Percentiles rank a stretch among this genome's conserved stretches.
Evolutionary conservation across 1,140 invertebrate species (phyloP).

Genomic region (Solen grandis): DNA sequence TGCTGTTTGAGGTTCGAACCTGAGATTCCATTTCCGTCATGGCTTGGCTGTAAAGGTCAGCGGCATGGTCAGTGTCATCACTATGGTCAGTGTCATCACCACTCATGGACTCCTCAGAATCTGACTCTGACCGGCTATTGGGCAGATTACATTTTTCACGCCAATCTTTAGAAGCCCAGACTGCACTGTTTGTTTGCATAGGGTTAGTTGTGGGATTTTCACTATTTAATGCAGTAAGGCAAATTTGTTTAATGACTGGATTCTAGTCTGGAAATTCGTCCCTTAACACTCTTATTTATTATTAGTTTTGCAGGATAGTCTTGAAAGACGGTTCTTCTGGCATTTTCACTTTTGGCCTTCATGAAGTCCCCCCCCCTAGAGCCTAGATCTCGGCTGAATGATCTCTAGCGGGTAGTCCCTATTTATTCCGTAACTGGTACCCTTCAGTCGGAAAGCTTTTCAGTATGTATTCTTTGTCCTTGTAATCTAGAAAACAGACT

Average conservation of each 20-base stretch:
- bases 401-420: slow-evolving; percentile 29
- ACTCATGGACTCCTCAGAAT: too few species aligned
- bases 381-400: neutral
- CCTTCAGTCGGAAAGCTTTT: neutral
- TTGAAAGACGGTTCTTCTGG: neutral
- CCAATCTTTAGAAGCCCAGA: too few species aligned
- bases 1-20: too few species aligned
- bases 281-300: neutral
- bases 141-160: too few species aligned
- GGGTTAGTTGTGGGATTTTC: too few species aligned
- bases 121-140: too few species aligned
- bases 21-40: too few species aligned
- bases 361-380: neutral
- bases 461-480: slow-evolving; percentile 2
- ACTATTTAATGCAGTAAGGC: too few species aligned
- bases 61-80: too few species aligned
- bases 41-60: too few species aligned
- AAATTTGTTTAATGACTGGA: neutral
- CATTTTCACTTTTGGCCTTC: neutral
- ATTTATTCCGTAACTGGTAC: slow-evolving; percentile 9
- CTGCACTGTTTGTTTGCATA: too few species aligned
- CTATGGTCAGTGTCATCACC: too few species aligned
- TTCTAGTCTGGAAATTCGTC: slow-evolving; percentile 31
- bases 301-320: slow-evolving; percentile 15
- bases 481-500: slow-evolving; percentile 5